A percentile compares a stretch with the other conserved stretches of the same genome.
phyloP scores from a whole-genome alignment of 2,888 invertebrate species.

The Cryptosula pallasiana region DNA sequence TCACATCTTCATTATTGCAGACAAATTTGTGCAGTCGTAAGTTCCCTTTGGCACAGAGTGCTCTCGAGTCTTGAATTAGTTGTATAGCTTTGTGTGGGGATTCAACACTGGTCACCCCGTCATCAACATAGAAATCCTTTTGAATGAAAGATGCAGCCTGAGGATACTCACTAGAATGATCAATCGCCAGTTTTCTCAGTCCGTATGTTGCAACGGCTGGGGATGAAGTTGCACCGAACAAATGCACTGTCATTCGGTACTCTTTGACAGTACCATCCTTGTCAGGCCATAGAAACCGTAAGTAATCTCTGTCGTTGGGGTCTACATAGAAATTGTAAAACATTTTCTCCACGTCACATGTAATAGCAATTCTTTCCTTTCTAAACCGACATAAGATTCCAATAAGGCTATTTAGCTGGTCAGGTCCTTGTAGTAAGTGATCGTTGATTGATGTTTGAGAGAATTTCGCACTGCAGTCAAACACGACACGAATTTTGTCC shows the following conservation, averaged over 20 bases:
- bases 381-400: slow-evolving; percentile 31
- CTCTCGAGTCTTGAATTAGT: slow-evolving; percentile 27
- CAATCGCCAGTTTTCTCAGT: slow-evolving; percentile 26
- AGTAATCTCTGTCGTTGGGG: slow-evolving; percentile 26
- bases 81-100: slow-evolving; percentile 28
- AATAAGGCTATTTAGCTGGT: slow-evolving; percentile 29
- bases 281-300: slow-evolving; percentile 30
- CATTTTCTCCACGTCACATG: slow-evolving; percentile 31
- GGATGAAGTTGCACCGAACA: slow-evolving; percentile 30
- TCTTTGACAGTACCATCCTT: slow-evolving; percentile 26
- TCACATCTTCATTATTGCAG: slow-evolving; percentile 31
- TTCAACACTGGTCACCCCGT: slow-evolving; percentile 29
- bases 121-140: slow-evolving; percentile 32
- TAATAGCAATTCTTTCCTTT: slow-evolving; percentile 27
- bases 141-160: slow-evolving; percentile 28
- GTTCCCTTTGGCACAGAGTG: slow-evolving; percentile 29
- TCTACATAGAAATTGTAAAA: slow-evolving; percentile 27
- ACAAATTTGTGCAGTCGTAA: slow-evolving; percentile 31
- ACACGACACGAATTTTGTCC: slow-evolving; percentile 27
- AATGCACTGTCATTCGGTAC: slow-evolving; percentile 30
- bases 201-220: slow-evolving; percentile 30
- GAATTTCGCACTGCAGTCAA: slow-evolving; percentile 30
- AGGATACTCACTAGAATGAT: neutral
- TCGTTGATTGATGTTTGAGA: slow-evolving; percentile 26
- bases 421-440: slow-evolving; percentile 30